Evolutionary conservation across 2,113 vertebrate species (phyloP).

Genomic region (Acrocephalus arundinaceus): DNA sequence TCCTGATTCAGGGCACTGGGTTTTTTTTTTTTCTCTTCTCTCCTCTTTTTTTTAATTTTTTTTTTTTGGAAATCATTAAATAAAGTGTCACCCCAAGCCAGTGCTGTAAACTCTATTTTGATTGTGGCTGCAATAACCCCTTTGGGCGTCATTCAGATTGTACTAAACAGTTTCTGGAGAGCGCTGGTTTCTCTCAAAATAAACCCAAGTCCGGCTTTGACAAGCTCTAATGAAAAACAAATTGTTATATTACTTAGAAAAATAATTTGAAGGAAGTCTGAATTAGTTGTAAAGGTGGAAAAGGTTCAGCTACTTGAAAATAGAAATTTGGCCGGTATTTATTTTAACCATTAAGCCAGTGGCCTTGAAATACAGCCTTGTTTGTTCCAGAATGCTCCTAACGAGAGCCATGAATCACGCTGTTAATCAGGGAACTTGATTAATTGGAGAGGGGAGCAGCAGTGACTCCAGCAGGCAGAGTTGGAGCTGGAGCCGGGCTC

Average conservation of each 20-base stretch:
- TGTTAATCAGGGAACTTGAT: slow-evolving; percentile 64
- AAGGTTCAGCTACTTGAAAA: slow-evolving; percentile 66
- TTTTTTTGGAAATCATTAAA: slow-evolving; percentile 48
- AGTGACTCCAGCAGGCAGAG: background rate
- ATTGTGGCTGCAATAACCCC: slow-evolving; percentile 68
- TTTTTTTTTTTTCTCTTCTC: background rate
- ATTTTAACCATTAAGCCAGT: slow-evolving; percentile 46
- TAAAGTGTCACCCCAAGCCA: slow-evolving; percentile 65
- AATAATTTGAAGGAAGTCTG: slow-evolving; percentile 68
- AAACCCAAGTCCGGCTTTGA: slow-evolving; percentile 48
- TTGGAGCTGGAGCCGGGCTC: background rate
- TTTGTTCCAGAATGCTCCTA: slow-evolving; percentile 35
- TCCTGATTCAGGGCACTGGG: slow-evolving; percentile 36
- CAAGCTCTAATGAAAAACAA: slow-evolving; percentile 70
- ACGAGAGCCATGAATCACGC: slow-evolving; percentile 55
- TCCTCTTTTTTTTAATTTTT: background rate
- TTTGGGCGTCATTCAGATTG: slow-evolving; percentile 60
- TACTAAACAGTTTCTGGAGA: slow-evolving; percentile 33
- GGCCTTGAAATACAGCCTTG: slow-evolving; percentile 53
- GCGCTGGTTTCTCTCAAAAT: slow-evolving; percentile 63
- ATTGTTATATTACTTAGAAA: slow-evolving; percentile 68
- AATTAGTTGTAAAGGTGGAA: slow-evolving; percentile 55
- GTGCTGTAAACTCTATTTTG: slow-evolving; percentile 68
- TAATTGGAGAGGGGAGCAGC: slow-evolving; percentile 52
- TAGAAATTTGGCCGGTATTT: slow-evolving; percentile 51